Evolutionary conservation across 2,797 vertebrate genomes (phyloP).

Genomic region (Carcharodon carcharias): DNA sequence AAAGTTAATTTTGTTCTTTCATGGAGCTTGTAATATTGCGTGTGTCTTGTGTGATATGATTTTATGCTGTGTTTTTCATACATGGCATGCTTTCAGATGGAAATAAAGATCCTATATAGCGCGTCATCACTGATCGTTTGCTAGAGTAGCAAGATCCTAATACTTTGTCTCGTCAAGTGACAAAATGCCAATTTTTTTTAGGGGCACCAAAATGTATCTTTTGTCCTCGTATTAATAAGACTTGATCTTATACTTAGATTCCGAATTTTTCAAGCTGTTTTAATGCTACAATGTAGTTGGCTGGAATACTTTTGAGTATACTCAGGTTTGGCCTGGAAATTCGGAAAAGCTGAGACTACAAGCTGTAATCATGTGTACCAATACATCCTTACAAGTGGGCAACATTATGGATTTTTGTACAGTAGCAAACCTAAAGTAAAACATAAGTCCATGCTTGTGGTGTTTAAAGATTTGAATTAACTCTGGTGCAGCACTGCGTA

Average conservation of each 20-base stretch:
- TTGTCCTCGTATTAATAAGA: background rate
- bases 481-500: background rate
- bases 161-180: background rate
- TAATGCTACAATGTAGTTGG: background rate
- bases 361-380: background rate
- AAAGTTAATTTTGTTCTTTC: slow-evolving; percentile 16
- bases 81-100: background rate
- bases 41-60: background rate
- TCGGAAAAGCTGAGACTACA: background rate
- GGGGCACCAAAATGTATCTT: background rate
- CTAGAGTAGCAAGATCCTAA: background rate
- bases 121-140: background rate
- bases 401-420: background rate
- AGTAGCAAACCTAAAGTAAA: background rate
- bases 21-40: slow-evolving; percentile 7
- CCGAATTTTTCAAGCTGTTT: background rate
- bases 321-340: background rate
- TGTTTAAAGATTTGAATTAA: slow-evolving; percentile 1
- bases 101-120: background rate
- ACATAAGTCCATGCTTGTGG: background rate
- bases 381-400: background rate
- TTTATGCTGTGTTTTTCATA: background rate
- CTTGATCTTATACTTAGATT: background rate
- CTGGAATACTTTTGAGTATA: background rate
- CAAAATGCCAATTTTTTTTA: background rate